These are phyloP conservation scores for Eilema caniola DNA, from an alignment of 2,888 invertebrate genomes.

Conservation along the genomic window DNA sequence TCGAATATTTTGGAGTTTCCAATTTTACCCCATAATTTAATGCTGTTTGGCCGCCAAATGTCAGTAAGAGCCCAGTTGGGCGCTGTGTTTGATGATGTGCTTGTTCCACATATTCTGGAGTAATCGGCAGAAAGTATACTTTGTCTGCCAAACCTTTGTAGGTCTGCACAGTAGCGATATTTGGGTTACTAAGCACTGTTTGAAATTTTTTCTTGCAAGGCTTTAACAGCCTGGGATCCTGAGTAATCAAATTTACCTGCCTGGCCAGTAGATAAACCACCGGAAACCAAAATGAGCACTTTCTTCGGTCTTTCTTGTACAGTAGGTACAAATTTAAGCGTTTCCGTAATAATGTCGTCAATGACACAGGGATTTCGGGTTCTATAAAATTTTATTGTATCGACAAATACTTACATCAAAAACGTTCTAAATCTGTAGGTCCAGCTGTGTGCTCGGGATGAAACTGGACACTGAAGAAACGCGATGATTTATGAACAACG, in stretches of 20 bases:
- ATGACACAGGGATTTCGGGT: constrained; percentile 72
- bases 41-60: constrained; percentile 99
- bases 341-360: constrained; percentile 84
- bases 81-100: constrained; percentile 98
- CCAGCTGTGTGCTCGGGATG: constrained; percentile 99
- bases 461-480: constrained; percentile 99
- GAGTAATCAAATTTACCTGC: constrained; percentile 99
- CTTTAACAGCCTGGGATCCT: constrained; percentile 99
- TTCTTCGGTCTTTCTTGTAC: constrained; percentile 87
- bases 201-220: constrained; percentile 96
- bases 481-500: constrained; percentile 93
- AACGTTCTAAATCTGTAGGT: constrained; percentile 96
- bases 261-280: constrained; percentile 98
- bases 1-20: constrained; percentile 93
- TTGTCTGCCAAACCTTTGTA: constrained; percentile 99
- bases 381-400: constrained; percentile 86
- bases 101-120: constrained; percentile 98
- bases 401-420: constrained; percentile 98
- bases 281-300: constrained; percentile 96
- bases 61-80: constrained; percentile 98
- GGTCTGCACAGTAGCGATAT: constrained; percentile 99
- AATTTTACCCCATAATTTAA: constrained; percentile 98
- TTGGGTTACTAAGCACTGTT: constrained; percentile 99
- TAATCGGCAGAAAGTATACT: constrained; percentile 98
- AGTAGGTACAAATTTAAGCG: constrained; percentile 77